These are phyloP conservation scores for Oreochromis tanganicae DNA, from an alignment of 2,113 vertebrate species.

Conservation along the genomic window DNA sequence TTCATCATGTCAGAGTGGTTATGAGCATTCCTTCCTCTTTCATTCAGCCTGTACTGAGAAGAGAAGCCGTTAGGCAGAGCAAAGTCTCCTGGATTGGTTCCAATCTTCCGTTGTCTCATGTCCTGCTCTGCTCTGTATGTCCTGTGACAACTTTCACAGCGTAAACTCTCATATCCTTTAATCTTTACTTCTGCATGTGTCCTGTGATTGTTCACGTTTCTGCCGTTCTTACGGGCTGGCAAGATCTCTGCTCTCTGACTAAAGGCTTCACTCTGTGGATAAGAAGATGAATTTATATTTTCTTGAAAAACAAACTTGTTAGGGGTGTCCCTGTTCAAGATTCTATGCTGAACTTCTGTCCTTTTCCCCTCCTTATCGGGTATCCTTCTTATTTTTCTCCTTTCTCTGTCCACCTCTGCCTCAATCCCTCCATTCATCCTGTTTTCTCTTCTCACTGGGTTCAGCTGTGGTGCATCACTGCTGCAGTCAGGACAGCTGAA, in stretches of 20 bases:
- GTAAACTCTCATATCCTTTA: neutral
- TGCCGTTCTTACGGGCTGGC: neutral
- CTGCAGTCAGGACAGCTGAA: conserved; percentile 18
- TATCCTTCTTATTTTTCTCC: neutral
- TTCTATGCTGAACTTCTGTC: neutral
- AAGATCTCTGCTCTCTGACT: neutral
- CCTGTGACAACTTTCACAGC: conserved; percentile 49
- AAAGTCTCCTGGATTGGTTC: neutral
- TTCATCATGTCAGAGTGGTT: conserved; percentile 6
- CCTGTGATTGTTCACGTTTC: conserved; percentile 4
- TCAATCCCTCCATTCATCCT: conserved; percentile 3
- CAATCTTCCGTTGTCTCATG: neutral
- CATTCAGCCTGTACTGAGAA: neutral
- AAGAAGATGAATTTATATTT: conserved; percentile 12
- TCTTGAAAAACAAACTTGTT: neutral
- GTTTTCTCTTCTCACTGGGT: neutral
- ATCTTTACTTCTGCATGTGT: neutral
- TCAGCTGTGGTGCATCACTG: neutral
- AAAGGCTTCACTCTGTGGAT: conserved; percentile 8
- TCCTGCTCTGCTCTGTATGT: conserved; percentile 27
- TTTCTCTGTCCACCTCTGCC: conserved; percentile 14
- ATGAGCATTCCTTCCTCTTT: neutral
- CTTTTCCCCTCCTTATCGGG: conserved; percentile 19
- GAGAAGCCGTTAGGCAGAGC: neutral
- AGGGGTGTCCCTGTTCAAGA: neutral